Percentiles rank a stretch among this genome's conserved stretches.
Conservation (phyloP, 2,888 invertebrate species). For the Stenodera caucasica region DNA sequence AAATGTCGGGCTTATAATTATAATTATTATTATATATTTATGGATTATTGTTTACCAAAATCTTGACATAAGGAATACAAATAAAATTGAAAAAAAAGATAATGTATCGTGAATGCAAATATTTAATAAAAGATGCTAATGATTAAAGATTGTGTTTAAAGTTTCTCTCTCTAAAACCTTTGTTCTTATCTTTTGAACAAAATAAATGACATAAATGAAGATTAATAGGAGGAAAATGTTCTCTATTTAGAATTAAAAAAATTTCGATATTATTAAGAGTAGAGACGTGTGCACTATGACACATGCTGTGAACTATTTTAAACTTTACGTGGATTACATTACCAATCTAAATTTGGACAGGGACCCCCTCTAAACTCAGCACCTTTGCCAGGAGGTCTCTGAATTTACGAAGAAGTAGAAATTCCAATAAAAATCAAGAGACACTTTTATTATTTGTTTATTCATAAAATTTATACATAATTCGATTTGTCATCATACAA, state of each 20-base stretch:
- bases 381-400: constrained; percentile 40
- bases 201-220: too few species aligned
- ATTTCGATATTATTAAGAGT: constrained; percentile 20
- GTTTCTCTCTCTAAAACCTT: constrained; percentile 14
- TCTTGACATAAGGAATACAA: neutral
- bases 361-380: constrained; percentile 36
- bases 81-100: constrained; percentile 27
- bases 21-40: too few species aligned
- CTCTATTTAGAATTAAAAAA: neutral
- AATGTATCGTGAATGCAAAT: constrained; percentile 49
- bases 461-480: neutral
- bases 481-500: too few species aligned
- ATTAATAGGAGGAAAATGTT: neutral
- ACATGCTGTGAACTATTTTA: constrained; percentile 61
- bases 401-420: too few species aligned
- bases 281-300: constrained; percentile 60
- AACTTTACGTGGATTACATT: constrained; percentile 61
- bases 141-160: constrained; percentile 47
- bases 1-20: constrained; percentile 47
- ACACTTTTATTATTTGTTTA: constrained; percentile 7
- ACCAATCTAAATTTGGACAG: constrained; percentile 61
- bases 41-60: constrained; percentile 19
- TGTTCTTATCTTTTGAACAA: too few species aligned
- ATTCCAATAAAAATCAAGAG: too few species aligned
- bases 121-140: constrained; percentile 51